These are phyloP conservation scores for Pseudocheirus occidentalis DNA, from an alignment of 2,797 vertebrate species.

Conservation along the genomic window DNA sequence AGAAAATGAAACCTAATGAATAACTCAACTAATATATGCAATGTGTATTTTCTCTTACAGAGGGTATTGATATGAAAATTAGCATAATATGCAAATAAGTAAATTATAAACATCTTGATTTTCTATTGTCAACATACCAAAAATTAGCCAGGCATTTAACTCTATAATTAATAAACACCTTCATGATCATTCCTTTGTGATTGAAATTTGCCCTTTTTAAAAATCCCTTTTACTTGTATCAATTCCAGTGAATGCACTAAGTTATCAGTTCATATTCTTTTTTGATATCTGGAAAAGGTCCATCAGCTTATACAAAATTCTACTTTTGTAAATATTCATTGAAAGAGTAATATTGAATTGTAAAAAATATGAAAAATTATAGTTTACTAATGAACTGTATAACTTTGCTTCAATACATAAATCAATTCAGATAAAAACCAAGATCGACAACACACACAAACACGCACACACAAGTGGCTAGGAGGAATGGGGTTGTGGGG, in stretches of 20 bases:
- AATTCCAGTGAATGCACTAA: not conserved
- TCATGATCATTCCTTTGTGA: not conserved
- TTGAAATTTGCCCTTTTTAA: not conserved
- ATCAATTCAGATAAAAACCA: not conserved
- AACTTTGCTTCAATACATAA: not conserved
- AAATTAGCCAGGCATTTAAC: not conserved
- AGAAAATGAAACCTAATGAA: conserved; percentile 55
- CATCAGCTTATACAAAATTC: not conserved
- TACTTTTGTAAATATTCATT: not conserved
- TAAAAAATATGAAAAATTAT: not conserved
- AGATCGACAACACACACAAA: not conserved
- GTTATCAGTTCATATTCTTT: not conserved
- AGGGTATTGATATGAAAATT: not conserved
- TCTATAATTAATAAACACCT: not conserved
- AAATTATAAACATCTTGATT: conserved; percentile 3
- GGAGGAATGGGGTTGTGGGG: not conserved
- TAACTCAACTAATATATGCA: conserved; percentile 62
- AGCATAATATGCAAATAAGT: not conserved
- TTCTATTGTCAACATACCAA: not conserved
- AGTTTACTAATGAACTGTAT: not conserved
- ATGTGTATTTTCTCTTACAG: conserved; percentile 23
- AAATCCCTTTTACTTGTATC: not conserved
- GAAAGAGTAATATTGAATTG: not conserved
- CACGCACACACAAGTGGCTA: too few relatives aligned
- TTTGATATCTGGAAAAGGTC: not conserved